phyloP scores from a whole-genome alignment of 2,797 vertebrate genomes.

The Diglossa cyanea region DNA sequence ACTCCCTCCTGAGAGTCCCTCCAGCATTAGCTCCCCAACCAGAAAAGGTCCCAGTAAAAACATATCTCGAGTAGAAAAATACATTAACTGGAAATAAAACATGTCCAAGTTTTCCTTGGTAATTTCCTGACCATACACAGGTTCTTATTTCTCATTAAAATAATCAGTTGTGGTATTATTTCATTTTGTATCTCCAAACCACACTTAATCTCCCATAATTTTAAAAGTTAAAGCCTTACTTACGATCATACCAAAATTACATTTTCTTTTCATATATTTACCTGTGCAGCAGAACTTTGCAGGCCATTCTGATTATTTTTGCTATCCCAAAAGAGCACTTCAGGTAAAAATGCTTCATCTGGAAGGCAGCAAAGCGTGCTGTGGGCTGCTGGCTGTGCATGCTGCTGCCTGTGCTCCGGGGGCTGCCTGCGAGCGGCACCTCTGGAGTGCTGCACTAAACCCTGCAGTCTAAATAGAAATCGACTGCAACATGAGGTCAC shows the following conservation, averaged over 20 bases:
- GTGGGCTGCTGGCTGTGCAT: constrained; percentile 74
- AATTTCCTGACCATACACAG: neutral
- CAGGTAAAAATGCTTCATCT: constrained; percentile 74
- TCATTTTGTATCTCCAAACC: neutral
- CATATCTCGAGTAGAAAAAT: neutral
- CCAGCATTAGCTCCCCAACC: neutral
- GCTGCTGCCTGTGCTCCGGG: constrained; percentile 50
- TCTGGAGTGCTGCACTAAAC: constrained; percentile 85
- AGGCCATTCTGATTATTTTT: constrained; percentile 79
- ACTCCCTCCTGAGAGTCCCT: neutral
- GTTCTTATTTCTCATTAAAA: neutral
- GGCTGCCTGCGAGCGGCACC: constrained; percentile 66
- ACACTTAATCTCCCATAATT: neutral
- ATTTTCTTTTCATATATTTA: constrained; percentile 56
- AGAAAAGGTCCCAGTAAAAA: neutral
- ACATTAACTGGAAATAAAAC: neutral
- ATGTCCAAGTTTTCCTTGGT: neutral
- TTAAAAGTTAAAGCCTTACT: neutral
- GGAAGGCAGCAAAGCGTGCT: constrained; percentile 52
- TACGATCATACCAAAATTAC: neutral
- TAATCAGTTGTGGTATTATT: neutral
- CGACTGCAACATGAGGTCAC: constrained; percentile 75
- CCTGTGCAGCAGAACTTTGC: constrained; percentile 85
- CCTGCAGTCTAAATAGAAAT: constrained; percentile 71
- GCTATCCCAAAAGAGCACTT: constrained; percentile 82